phyloP scores from a whole-genome alignment of 2,888 invertebrate genomes.

The Nipponacmea schrenckii region DNA sequence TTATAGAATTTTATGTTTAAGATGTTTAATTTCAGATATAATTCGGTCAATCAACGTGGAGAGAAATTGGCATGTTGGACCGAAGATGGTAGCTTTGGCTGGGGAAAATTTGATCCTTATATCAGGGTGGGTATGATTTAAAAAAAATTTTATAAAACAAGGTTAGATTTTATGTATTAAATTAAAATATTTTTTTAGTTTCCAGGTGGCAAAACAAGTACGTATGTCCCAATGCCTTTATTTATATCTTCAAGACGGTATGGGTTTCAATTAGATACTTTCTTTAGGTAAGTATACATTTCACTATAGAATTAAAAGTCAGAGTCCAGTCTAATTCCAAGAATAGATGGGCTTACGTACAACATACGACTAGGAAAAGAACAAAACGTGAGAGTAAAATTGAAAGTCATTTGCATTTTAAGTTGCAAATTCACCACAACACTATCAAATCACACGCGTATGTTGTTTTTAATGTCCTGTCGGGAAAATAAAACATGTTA shows the following conservation, averaged over 20 bases:
- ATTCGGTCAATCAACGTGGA: slow-evolving; percentile 10
- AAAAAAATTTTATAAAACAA: background rate
- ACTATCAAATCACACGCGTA: too few relatives aligned
- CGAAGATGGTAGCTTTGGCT: slow-evolving; percentile 19
- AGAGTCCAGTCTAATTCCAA: too few relatives aligned
- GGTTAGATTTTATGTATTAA: background rate
- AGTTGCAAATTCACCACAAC: too few relatives aligned
- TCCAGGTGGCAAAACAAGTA: slow-evolving; percentile 14
- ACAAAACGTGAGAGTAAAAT: too few relatives aligned
- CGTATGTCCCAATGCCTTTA: slow-evolving; percentile 17
- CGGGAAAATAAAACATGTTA: too few relatives aligned
- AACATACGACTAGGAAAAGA: too few relatives aligned
- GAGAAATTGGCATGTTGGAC: slow-evolving; percentile 15
- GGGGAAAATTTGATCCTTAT: slow-evolving; percentile 15
- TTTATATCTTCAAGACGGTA: slow-evolving; percentile 12
- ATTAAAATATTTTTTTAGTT: background rate
- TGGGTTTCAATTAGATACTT: slow-evolving; percentile 16
- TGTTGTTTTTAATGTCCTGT: too few relatives aligned
- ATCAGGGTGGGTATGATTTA: background rate
- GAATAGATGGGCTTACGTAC: too few relatives aligned
- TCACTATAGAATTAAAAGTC: too few relatives aligned
- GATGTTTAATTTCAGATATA: background rate
- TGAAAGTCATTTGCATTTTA: too few relatives aligned
- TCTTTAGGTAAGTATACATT: background rate
- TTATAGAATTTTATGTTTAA: too few relatives aligned